phyloP scores from a whole-genome alignment of 2,113 vertebrate genomes.

The Ornithorhynchus anatinus region DNA sequence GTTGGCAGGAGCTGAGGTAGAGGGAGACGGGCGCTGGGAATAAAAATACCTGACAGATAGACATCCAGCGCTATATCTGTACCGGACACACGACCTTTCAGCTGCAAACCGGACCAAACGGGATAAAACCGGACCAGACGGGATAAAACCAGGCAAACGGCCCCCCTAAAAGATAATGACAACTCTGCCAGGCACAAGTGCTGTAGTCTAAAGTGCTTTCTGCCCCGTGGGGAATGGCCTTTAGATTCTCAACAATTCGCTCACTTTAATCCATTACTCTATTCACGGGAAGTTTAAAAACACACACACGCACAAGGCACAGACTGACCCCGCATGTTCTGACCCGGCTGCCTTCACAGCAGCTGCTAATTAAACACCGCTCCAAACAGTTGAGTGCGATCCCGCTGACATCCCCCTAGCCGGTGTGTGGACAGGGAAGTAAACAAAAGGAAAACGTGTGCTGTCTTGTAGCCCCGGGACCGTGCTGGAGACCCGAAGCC shows the following conservation, averaged over 20 bases:
- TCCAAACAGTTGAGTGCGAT: background rate
- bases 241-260: background rate
- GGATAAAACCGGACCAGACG: too few relatives aligned
- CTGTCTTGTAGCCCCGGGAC: background rate
- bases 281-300: background rate
- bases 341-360: background rate
- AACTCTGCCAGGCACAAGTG: background rate
- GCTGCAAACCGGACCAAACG: background rate
- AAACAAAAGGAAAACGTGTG: background rate
- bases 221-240: background rate
- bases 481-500: background rate
- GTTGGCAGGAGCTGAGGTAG: too few relatives aligned
- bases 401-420: background rate
- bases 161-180: too few relatives aligned
- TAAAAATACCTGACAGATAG: too few relatives aligned
- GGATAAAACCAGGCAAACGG: too few relatives aligned
- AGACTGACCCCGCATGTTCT: background rate
- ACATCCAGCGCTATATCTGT: too few relatives aligned
- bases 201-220: rapidly evolving
- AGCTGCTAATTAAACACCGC: background rate
- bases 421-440: background rate
- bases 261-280: background rate
- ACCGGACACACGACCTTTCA: background rate
- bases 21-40: too few relatives aligned
- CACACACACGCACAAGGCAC: background rate